Evolutionary conservation across 2,888 invertebrate species (phyloP).

Genomic region (Diarsia mendica): DNA sequence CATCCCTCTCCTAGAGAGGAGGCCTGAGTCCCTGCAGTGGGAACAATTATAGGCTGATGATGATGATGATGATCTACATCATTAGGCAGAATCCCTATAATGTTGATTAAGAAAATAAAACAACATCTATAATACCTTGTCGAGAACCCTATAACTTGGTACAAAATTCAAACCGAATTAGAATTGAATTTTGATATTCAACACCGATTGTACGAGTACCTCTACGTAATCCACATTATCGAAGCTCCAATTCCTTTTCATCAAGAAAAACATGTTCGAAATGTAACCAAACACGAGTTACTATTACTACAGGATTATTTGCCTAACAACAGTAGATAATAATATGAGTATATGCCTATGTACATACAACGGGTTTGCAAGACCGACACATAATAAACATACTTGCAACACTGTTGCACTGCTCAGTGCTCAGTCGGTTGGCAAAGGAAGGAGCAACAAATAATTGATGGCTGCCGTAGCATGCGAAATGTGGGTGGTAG

Average conservation of each 20-base stretch:
- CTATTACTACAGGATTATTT: not conserved
- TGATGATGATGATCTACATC: too few relatives aligned
- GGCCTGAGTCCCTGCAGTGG: too few relatives aligned
- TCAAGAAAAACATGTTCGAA: constrained; percentile 2
- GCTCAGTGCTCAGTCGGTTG: constrained; percentile 40
- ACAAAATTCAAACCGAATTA: not conserved
- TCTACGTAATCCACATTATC: not conserved
- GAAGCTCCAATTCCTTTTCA: constrained; percentile 1
- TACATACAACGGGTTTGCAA: constrained; percentile 32
- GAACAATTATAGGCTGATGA: too few relatives aligned
- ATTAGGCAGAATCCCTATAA: not conserved
- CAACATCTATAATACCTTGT: not conserved
- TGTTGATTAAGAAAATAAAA: too few relatives aligned
- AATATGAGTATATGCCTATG: not conserved
- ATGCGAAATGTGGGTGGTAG: constrained; percentile 32
- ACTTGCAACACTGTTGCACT: constrained; percentile 54
- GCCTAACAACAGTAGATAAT: constrained; percentile 9
- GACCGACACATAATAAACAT: constrained; percentile 51
- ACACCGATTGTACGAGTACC: not conserved
- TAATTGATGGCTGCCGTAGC: constrained; percentile 43
- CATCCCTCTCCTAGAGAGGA: too few relatives aligned
- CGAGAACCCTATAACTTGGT: not conserved
- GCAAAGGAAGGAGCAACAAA: constrained; percentile 54
- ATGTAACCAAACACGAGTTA: not conserved
- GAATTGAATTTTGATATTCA: not conserved